Conservation (phyloP, 1,140 invertebrate genomes). For the Xylocopa sonorina region DNA sequence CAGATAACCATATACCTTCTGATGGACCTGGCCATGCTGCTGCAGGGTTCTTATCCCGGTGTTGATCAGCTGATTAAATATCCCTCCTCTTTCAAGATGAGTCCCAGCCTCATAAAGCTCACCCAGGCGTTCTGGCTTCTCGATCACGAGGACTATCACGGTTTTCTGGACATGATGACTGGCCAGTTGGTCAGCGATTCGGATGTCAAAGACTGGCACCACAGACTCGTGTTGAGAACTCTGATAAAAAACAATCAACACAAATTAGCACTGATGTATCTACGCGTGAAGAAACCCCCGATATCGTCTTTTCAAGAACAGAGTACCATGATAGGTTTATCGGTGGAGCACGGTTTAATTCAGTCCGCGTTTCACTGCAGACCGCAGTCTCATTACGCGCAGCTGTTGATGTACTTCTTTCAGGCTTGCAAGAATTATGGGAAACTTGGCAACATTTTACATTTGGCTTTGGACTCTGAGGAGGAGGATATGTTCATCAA, state of each 20-base stretch:
- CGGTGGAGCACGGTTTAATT: conserved; percentile 83
- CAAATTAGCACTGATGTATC: conserved; percentile 83
- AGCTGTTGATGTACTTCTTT: conserved; percentile 75
- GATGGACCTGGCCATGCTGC: conserved; percentile 88
- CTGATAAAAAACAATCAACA: conserved; percentile 83
- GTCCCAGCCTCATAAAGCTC: conserved; percentile 87
- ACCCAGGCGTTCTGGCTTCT: conserved; percentile 93
- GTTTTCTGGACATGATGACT: conserved; percentile 77
- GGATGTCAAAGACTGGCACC: conserved; percentile 84
- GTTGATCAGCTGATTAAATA: conserved; percentile 88
- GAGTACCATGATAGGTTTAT: conserved; percentile 79
- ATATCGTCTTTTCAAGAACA: conserved; percentile 82
- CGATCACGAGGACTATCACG: conserved; percentile 89
- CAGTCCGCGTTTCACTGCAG: conserved; percentile 84
- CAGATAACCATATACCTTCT: conserved; percentile 90
- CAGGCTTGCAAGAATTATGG: conserved; percentile 78
- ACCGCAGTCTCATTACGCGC: conserved; percentile 76
- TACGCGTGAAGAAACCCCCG: conserved; percentile 81
- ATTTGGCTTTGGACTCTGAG: conserved; percentile 81
- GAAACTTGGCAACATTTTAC: conserved; percentile 83
- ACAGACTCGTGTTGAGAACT: conserved; percentile 82
- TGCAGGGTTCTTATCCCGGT: conserved; percentile 82
- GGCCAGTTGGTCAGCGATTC: conserved; percentile 73
- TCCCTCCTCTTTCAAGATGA: conserved; percentile 88
- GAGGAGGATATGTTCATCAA: conserved; percentile 83